phyloP scores from a whole-genome alignment of 2,888 invertebrate genomes.

The Torymus aiolomorphi region DNA sequence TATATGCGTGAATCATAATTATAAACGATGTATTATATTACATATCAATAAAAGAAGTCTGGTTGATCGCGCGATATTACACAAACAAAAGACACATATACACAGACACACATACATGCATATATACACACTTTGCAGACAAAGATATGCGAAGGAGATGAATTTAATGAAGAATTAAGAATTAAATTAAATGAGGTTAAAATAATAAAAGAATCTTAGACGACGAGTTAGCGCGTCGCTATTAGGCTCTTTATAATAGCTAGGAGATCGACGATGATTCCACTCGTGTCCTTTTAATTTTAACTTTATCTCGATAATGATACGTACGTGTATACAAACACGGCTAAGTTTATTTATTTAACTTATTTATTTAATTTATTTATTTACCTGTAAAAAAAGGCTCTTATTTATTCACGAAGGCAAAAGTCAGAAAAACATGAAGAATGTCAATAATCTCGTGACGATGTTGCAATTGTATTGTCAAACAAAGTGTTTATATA shows the following conservation, averaged over 20 bases:
- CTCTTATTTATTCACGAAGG: conserved; percentile 10
- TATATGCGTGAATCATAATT: conserved; percentile 50
- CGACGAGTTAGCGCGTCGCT: conserved; percentile 58
- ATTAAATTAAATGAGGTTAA: conserved; percentile 5
- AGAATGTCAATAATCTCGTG: conserved; percentile 29
- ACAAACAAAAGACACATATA: too few species aligned
- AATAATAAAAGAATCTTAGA: conserved; percentile 47
- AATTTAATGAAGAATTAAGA: conserved; percentile 20
- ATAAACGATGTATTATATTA: conserved; percentile 57
- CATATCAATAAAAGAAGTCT: conserved; percentile 57
- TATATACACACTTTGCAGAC: conserved; percentile 23
- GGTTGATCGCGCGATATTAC: conserved; percentile 36
- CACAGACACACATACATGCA: too few species aligned
- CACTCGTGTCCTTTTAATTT: conserved; percentile 56
- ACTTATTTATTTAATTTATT: conserved; percentile 44
- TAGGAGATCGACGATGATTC: conserved; percentile 54
- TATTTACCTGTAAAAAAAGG: conserved; percentile 29
- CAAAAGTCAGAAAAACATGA: background rate
- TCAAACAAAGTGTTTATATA: conserved; percentile 28
- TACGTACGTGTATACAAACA: background rate
- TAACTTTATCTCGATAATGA: conserved; percentile 14
- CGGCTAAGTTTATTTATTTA: conserved; percentile 26
- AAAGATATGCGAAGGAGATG: conserved; percentile 26
- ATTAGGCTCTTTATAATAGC: conserved; percentile 57
- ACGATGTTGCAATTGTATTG: conserved; percentile 37